Conservation (phyloP, 2,797 vertebrate species). For the Orientallactaga sibirica region DNA sequence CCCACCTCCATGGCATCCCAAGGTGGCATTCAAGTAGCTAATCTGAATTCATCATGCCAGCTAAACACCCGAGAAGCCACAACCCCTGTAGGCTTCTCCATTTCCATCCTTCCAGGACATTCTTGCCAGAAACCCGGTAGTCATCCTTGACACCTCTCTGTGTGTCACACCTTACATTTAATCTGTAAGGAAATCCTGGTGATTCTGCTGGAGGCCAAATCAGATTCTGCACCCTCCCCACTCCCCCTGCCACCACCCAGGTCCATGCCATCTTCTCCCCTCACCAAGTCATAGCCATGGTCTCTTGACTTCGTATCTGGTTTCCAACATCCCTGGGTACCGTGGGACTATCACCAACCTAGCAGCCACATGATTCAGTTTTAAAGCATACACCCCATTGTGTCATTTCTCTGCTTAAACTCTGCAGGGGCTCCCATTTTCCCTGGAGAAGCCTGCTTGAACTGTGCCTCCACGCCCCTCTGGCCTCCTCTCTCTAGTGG, state of each 20-base stretch:
- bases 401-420: slow-evolving; percentile 36
- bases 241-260: not conserved
- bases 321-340: not conserved
- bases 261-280: not conserved
- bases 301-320: not conserved
- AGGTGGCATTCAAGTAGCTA: not conserved
- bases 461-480: not conserved
- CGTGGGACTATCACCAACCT: not conserved
- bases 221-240: not conserved
- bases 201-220: slow-evolving; percentile 1
- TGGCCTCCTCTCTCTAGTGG: not conserved
- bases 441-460: not conserved
- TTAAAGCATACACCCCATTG: not conserved
- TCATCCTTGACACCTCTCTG: slow-evolving; percentile 39
- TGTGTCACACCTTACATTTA: not conserved
- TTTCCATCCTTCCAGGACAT: slow-evolving; percentile 15
- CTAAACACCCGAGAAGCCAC: not conserved
- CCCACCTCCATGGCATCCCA: not conserved
- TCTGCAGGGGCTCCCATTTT: not conserved
- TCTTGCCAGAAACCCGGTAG: slow-evolving; percentile 37
- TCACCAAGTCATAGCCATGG: not conserved
- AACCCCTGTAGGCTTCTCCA: not conserved
- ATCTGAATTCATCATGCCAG: not conserved
- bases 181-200: slow-evolving; percentile 49
- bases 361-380: not conserved